Base-by-base conservation (phyloP, 2,888 invertebrate genomes). In the Aphidoletes aphidimyza region DNA sequence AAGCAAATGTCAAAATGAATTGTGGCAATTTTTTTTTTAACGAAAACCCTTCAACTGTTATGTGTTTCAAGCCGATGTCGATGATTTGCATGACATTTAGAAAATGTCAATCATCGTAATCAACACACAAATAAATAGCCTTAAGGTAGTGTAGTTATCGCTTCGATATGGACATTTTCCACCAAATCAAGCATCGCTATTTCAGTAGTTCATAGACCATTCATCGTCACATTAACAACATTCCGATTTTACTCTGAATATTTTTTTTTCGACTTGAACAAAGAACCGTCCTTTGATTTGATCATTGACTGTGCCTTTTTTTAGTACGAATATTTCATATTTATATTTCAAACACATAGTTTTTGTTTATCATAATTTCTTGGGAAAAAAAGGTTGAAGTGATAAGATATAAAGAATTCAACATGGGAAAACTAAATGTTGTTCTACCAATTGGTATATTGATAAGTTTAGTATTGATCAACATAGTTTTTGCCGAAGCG, bases 171-270 rank as follows among this genome's bases (percentile, higher is more conserved):
- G 42, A 42, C 54, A 54, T 22, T 22, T 54, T 54, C 47, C 30
- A 69, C 6, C 30, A 3, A 69, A 14, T 69, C 2, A 14, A 54
- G 5, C 3, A n/a, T 22, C 14, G 54, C 22, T 54, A 14, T 54
- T 54, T 69, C 81, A 81, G 22, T 37, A 36, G 81, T 81, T 81
- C 81, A 81, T 37, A 37, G n/a, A 8, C 81, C 37, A 81, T 37
- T 81, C 81, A 11, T 37, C 37, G n/a, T 81, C 37, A 37, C 0
- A 22, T 81, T n/a, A 81, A 81, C 37, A 81, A 37, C 81, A 78
- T 36, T 78, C 36, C 78, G 78, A 78, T 78, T 22, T n/a, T 9
- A 81, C 37, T n/a, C n/a, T 54, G 17, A n/a, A 81, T 34, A 1
- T 69, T 36, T 5, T 11, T 2, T 54, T 11, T 54, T 54, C 5